Base-by-base conservation (phyloP, 1,140 invertebrate species). In the Acromyrmex charruanus region DNA sequence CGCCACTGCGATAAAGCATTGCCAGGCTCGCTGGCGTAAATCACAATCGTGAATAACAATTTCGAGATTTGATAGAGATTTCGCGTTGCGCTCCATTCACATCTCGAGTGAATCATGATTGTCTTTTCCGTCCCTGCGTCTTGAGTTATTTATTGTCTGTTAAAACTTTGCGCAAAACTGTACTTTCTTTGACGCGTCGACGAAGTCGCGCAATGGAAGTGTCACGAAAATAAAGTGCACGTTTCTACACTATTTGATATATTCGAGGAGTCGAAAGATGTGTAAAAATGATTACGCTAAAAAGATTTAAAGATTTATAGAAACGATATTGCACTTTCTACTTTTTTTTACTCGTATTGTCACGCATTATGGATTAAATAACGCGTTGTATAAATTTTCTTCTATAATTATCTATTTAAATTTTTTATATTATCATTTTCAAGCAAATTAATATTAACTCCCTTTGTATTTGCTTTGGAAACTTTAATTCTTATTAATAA, bases 121-220 rank as follows among this genome's bases (percentile, higher is more conserved):
- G 69, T 75, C 69, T 75, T 16, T 75, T 75, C 80, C 55, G 25
- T 75, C 44, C 35, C 53, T 14, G 25, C 28, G 53, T 71, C 28
- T 59, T 61, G 80, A 74, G 80, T 84, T 75, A 84, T 84, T 84
- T 84, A 84, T 84, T 51, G 69, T 75, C 69, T n/a, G 69, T 84
- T 84, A 84, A 84, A 84, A 84, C 80, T 84, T 84, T 18, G 71
- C n/a, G 28, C 80, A 49, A 75, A 84, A 75, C 80, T 84, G 21
- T 74, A 75, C 69, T 51, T 63, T 3, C 4, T 9, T 75, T 84
- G 69, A 84, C 69, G 44, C 28, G 58, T 31, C 55, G 31, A 49
- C 18, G 25, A 61, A 84, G 55, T 75, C 55, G 28, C 31, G 59
- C 39, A 25, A 16, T 59, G 72, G 55, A 84, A 49, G 31, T 84